Percentiles rank a stretch among this genome's conserved stretches.
Conservation (phyloP, 2,797 vertebrate genomes). For the Odontamblyopus rebecca region DNA sequence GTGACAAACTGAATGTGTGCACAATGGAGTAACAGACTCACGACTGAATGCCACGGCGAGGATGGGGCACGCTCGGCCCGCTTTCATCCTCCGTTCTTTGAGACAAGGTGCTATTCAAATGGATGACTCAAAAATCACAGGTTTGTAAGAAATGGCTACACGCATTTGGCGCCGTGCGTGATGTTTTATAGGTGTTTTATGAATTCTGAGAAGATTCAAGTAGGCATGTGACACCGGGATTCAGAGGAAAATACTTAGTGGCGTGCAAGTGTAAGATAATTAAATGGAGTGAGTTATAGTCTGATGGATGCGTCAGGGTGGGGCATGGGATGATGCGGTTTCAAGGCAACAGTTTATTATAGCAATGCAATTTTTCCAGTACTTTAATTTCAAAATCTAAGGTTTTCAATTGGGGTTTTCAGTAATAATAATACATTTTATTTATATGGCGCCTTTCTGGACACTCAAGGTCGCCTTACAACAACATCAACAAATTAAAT, state of each 20-base stretch:
- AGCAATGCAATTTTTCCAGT: neutral
- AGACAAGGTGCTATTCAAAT: conserved; percentile 25
- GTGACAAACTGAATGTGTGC: conserved; percentile 29
- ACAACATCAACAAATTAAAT: no score
- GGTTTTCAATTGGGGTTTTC: no score
- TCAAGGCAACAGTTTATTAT: neutral
- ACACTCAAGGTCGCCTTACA: no score
- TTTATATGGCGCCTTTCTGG: no score
- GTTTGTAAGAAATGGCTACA: conserved; percentile 8
- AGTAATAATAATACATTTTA: no score
- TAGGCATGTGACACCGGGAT: conserved; percentile 1
- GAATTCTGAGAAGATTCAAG: conserved; percentile 1
- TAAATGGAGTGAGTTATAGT: neutral
- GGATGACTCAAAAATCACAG: conserved; percentile 8
- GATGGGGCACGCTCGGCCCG: conserved; percentile 18
- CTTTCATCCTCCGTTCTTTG: conserved; percentile 14
- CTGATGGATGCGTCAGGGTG: neutral
- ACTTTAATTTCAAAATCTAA: no score
- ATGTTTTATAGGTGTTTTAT: conserved; percentile 11
- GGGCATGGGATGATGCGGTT: neutral
- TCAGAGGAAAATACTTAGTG: neutral
- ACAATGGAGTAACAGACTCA: conserved; percentile 52
- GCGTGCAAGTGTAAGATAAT: conserved; percentile 1
- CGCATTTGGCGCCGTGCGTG: neutral
- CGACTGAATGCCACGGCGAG: conserved; percentile 37